phyloP scores from a whole-genome alignment of 2,797 vertebrate species.

The Oreochromis mossambicus region DNA sequence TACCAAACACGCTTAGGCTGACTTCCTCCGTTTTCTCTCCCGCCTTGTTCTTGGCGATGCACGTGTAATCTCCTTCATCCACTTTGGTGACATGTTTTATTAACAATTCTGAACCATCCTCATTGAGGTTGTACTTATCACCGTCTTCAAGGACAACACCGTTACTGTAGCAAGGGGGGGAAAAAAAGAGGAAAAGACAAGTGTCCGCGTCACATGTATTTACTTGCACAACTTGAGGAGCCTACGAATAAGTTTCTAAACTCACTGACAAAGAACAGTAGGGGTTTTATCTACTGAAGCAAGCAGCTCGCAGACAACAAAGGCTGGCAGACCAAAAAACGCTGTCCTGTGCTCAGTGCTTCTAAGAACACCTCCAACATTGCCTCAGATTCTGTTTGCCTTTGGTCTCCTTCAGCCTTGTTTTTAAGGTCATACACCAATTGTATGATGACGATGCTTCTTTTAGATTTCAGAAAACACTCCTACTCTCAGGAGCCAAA shows the following conservation, averaged over 20 bases:
- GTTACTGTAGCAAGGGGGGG: constrained; percentile 56
- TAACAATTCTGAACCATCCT: constrained; percentile 87
- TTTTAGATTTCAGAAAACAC: background rate
- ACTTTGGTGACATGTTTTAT: constrained; percentile 89
- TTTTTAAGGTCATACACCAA: background rate
- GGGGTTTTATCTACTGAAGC: background rate
- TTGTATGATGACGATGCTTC: background rate
- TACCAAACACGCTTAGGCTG: constrained; percentile 96
- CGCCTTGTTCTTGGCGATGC: constrained; percentile 95
- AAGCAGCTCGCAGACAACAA: background rate
- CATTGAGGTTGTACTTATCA: constrained; percentile 88
- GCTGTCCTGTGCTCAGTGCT: background rate
- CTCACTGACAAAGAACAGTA: background rate
- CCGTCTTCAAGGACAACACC: constrained; percentile 69
- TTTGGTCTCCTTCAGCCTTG: background rate
- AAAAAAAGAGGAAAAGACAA: background rate
- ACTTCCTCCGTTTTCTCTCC: constrained; percentile 87
- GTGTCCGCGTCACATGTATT: constrained; percentile 2
- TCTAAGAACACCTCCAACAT: background rate
- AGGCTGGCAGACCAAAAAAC: background rate
- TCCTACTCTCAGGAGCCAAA: background rate
- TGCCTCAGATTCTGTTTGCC: constrained; percentile 2
- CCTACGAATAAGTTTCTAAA: background rate
- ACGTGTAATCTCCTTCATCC: constrained; percentile 93
- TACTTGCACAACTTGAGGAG: constrained; percentile 9